Conservation (phyloP, 2,888 invertebrate genomes). For the Orthosia incerta region DNA sequence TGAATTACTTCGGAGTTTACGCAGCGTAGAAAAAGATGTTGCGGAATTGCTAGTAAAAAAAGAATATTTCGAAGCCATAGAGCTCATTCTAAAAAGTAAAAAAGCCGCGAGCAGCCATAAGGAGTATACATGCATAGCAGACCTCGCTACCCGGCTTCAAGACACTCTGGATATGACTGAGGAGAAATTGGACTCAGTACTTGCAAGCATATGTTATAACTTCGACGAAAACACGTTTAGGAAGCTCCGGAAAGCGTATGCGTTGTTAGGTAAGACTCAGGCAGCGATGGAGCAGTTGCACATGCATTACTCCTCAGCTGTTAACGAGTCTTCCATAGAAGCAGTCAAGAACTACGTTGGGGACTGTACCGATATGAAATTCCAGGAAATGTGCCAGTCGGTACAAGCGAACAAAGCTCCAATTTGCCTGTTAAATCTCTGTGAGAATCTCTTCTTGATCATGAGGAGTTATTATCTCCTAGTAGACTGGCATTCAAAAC, state of each 20-base stretch:
- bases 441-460: constrained; percentile 96
- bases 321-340: constrained; percentile 94
- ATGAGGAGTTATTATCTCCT: constrained; percentile 95
- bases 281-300: constrained; percentile 98
- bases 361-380: constrained; percentile 88
- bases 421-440: constrained; percentile 95
- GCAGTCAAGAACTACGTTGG: constrained; percentile 90
- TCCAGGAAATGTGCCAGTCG: constrained; percentile 95
- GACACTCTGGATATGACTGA: constrained; percentile 98
- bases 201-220: constrained; percentile 94
- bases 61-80: constrained; percentile 97
- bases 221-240: constrained; percentile 95
- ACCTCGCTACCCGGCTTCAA: constrained; percentile 96
- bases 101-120: constrained; percentile 96
- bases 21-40: constrained; percentile 96
- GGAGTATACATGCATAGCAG: constrained; percentile 97
- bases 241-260: constrained; percentile 96
- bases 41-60: constrained; percentile 95
- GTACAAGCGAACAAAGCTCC: constrained; percentile 82
- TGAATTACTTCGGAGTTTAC: constrained; percentile 86
- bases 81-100: constrained; percentile 96
- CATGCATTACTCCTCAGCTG: constrained; percentile 98
- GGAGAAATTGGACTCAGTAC: constrained; percentile 96
- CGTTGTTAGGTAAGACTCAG: constrained; percentile 97
- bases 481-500: constrained; percentile 94